Base-by-base conservation (phyloP, 2,888 invertebrate genomes). In the Amitus sp. region DNA sequence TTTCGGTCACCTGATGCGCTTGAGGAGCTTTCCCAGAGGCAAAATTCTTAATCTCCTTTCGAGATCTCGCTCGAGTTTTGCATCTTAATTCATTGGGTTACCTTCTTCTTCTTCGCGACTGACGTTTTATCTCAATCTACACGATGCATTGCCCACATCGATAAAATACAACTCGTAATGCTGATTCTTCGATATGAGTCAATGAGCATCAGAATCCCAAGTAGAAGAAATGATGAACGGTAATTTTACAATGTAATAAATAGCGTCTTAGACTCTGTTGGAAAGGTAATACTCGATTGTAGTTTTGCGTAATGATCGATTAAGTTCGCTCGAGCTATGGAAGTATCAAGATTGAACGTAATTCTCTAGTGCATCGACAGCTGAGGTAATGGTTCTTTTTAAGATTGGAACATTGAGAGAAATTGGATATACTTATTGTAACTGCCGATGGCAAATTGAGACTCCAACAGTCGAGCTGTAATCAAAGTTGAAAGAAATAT, bases 311-410 rank as follows among this genome's bases (percentile, higher is more conserved):
- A n/a, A n/a, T n/a, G n/a, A n/a, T n/a, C n/a, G n/a, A 23, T 23
- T 23, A 7, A 23, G 7, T 23, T 23, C 23, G 7, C 7, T 7
- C 23, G 10, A n/a, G 10, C 6, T 34, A 13, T 34, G n/a, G 34
- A 37, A 62, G 57, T 50, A 58, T 62, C 50, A 43, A 49, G 54
- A 62, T 57, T 58, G 48, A 47, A 53, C 43, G 45, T 47, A 49
- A 54, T 42, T 37, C 28, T 50, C 12, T 47, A 47, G 27, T n/a
- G n/a, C n/a, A 47, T 37, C 45, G 54, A 54, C 34, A 51, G 39
- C 15, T 43, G 10, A 70, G 70, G 71, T 72, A 77, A 74, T 71
- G 72, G 77, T 73, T 77, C 77, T 76, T 67, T 68, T 69, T 63
- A 73, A 69, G 71, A 74, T 71, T 71, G 74, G 72, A n/a, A n/a